Evolutionary conservation across 1,140 invertebrate species (phyloP).

Genomic region (Ceratosolen fusciceps): DNA sequence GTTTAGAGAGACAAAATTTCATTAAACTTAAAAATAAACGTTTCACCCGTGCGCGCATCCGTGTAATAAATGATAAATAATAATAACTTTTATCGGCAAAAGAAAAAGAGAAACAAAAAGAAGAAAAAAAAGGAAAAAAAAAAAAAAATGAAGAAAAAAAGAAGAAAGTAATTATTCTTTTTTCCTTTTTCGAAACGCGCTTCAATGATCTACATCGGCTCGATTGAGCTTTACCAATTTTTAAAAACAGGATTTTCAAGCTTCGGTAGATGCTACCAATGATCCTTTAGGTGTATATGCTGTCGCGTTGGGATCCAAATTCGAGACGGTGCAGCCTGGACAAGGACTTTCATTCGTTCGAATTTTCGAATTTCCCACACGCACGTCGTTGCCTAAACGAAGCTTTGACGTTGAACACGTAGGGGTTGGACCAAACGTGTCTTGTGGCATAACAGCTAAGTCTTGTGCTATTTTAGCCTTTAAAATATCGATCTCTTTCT

Average conservation of each 20-base stretch:
- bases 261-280: conserved; percentile 74
- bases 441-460: conserved; percentile 90
- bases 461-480: conserved; percentile 93
- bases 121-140: no score
- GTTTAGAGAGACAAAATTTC: conserved; percentile 13
- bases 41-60: neutral
- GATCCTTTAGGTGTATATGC: conserved; percentile 89
- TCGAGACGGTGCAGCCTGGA: conserved; percentile 75
- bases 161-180: no score
- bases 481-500: conserved; percentile 91
- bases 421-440: conserved; percentile 73
- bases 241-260: conserved; percentile 63
- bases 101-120: no score
- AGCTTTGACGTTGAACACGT: conserved; percentile 75
- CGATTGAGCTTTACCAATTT: conserved; percentile 51
- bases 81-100: conserved; percentile 30
- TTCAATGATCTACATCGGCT: conserved; percentile 55
- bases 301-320: conserved; percentile 91
- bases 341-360: conserved; percentile 66
- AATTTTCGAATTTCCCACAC: conserved; percentile 66
- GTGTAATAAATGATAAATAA: conserved; percentile 17
- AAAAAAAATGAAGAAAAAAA: no score
- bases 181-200: conserved; percentile 57
- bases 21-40: conserved; percentile 17
- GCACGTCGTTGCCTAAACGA: conserved; percentile 70